Conservation (phyloP, 2,797 vertebrate genomes). For the Ara ararauna region DNA sequence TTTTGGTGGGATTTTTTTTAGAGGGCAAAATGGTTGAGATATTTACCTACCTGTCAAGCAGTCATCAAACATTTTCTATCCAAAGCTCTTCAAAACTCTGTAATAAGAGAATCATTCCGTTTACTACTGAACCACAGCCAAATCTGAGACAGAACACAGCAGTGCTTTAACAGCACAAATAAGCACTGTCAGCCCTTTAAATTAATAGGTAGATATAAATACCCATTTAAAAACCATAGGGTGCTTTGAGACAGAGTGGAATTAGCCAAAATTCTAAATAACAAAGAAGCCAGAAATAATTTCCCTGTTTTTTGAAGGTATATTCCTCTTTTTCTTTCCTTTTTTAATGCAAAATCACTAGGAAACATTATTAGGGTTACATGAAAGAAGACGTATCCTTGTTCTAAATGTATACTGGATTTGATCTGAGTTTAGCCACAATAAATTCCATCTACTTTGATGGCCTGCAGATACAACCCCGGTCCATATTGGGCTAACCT, state of each 20-base stretch:
- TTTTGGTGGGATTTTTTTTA: neutral
- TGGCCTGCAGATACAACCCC: neutral
- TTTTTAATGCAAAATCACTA: neutral
- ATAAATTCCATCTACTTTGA: neutral
- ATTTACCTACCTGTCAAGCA: neutral
- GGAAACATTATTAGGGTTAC: neutral
- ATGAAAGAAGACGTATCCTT: neutral
- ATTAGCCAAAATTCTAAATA: neutral
- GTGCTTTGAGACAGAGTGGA: neutral
- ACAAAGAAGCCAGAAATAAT: neutral
- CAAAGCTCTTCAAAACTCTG: slow-evolving; percentile 19
- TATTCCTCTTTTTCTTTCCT: neutral
- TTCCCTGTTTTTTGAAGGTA: neutral
- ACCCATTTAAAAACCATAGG: slow-evolving; percentile 35
- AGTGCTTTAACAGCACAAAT: slow-evolving; percentile 59
- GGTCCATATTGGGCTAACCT: neutral
- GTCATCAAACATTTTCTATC: neutral
- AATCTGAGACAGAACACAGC: slow-evolving; percentile 31
- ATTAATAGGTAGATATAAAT: slow-evolving; percentile 46
- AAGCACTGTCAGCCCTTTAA: slow-evolving; percentile 36
- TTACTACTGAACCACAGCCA: slow-evolving; percentile 39
- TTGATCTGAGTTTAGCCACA: neutral
- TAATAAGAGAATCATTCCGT: slow-evolving; percentile 38
- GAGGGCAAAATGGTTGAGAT: neutral
- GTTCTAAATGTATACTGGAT: neutral